phyloP scores from a whole-genome alignment of 2,888 invertebrate genomes.

The Orchesella flavescens region DNA sequence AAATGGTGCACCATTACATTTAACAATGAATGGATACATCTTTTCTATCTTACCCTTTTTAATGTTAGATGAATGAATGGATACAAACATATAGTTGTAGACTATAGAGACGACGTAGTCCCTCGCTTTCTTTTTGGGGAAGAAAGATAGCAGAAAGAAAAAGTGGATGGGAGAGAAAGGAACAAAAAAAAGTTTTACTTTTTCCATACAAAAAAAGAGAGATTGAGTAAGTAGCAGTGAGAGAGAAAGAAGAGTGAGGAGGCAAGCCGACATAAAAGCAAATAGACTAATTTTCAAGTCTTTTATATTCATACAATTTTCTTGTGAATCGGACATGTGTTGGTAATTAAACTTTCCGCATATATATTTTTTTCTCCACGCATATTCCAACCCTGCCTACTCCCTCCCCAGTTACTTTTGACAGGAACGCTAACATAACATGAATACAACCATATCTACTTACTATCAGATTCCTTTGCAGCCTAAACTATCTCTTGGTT shows the following conservation, averaged over 20 bases:
- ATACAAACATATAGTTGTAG: neutral
- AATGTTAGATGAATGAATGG: too few species aligned
- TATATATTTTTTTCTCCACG: constrained; percentile 12
- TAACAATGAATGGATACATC: constrained; percentile 28
- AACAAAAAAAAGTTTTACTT: constrained; percentile 26
- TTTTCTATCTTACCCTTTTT: neutral
- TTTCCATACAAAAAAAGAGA: neutral
- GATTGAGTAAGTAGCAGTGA: neutral
- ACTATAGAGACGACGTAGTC: neutral
- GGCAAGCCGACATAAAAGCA: constrained; percentile 45
- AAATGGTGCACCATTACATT: constrained; percentile 46
- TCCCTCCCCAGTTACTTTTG: neutral
- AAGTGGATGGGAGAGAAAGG: too few species aligned
- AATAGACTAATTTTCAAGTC: constrained; percentile 69
- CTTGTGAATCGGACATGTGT: constrained; percentile 70
- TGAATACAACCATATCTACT: neutral
- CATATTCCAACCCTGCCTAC: constrained; percentile 28
- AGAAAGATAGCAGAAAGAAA: constrained; percentile 19
- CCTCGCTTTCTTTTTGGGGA: constrained; percentile 1
- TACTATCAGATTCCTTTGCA: neutral
- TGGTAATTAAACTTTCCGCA: constrained; percentile 69
- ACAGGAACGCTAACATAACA: neutral
- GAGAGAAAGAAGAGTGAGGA: neutral
- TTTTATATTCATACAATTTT: constrained; percentile 68
- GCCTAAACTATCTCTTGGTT: neutral